Percentiles rank a stretch among this genome's conserved stretches.
These are phyloP conservation scores for Porites evermanni DNA, from an alignment of 92 coral and sea anemone genomes.

Conservation along the genomic window DNA sequence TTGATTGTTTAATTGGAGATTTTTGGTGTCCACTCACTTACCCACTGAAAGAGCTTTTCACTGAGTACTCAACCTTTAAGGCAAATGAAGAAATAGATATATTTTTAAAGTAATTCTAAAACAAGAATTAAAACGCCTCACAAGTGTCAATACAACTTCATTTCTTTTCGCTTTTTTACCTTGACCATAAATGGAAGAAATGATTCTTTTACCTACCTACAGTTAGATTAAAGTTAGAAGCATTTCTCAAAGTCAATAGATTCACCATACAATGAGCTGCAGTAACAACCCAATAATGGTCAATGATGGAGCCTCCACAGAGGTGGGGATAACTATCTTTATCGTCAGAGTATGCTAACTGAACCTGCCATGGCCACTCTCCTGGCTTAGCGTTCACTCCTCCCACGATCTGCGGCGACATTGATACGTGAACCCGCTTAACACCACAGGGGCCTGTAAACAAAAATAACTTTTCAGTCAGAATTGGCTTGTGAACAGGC, in stretches of 20 bases:
- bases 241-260: neutral
- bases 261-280: constrained; percentile 76
- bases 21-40: too few relatives aligned
- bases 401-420: constrained; percentile 76
- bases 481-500: neutral
- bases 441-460: constrained; percentile 73
- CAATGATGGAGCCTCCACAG: constrained; percentile 81
- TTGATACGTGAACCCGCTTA: constrained; percentile 46
- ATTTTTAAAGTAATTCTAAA: too few relatives aligned
- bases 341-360: constrained; percentile 62
- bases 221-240: constrained; percentile 68
- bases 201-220: constrained; percentile 56
- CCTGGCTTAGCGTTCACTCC: constrained; percentile 78
- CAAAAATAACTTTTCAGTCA: too few relatives aligned
- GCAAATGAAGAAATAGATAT: too few relatives aligned
- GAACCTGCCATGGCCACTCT: constrained; percentile 97
- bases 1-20: too few relatives aligned
- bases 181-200: neutral
- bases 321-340: constrained; percentile 44
- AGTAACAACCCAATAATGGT: constrained; percentile 72
- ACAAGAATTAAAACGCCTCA: too few relatives aligned
- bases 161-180: neutral
- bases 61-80: too few relatives aligned
- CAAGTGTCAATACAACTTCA: too few relatives aligned
- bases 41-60: too few relatives aligned